Evolutionary conservation across 2,113 vertebrate genomes (phyloP).

Genomic region (Antechinus stuartii): DNA sequence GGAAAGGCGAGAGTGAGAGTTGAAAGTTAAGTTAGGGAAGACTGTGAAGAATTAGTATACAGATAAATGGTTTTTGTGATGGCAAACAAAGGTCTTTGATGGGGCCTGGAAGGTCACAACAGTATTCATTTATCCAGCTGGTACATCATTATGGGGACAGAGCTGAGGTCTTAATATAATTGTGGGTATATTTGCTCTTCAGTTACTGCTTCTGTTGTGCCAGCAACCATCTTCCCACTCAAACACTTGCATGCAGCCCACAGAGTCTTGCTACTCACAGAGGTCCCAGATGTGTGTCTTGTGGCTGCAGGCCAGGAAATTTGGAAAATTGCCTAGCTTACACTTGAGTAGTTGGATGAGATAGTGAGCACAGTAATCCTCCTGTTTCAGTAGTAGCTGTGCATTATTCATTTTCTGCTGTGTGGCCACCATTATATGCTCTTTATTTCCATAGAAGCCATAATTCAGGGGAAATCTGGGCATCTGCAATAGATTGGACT

Average conservation of each 20-base stretch:
- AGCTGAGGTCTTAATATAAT: neutral
- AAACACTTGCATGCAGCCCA: constrained; percentile 94
- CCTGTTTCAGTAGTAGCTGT: constrained; percentile 86
- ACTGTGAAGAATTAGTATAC: neutral
- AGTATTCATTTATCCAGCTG: neutral
- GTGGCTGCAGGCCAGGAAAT: constrained; percentile 89
- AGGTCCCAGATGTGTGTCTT: constrained; percentile 92
- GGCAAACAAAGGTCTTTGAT: neutral
- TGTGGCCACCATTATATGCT: constrained; percentile 91
- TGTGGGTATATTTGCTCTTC: constrained; percentile 62
- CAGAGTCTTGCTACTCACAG: constrained; percentile 92
- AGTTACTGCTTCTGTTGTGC: constrained; percentile 88
- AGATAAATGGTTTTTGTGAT: neutral
- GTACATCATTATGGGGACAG: neutral
- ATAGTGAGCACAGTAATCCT: constrained; percentile 93
- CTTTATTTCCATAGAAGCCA: constrained; percentile 86
- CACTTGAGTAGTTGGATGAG: constrained; percentile 91
- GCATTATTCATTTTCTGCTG: constrained; percentile 92
- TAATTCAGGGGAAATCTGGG: constrained; percentile 83
- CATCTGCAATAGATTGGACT: constrained; percentile 86
- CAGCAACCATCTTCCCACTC: constrained; percentile 92
- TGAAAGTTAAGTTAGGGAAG: neutral
- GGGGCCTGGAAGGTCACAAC: neutral
- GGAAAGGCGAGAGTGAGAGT: too few relatives aligned
- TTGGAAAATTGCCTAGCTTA: constrained; percentile 91